phyloP scores from a whole-genome alignment of 1,140 invertebrate species.

The Aphaenogaster rudis region DNA sequence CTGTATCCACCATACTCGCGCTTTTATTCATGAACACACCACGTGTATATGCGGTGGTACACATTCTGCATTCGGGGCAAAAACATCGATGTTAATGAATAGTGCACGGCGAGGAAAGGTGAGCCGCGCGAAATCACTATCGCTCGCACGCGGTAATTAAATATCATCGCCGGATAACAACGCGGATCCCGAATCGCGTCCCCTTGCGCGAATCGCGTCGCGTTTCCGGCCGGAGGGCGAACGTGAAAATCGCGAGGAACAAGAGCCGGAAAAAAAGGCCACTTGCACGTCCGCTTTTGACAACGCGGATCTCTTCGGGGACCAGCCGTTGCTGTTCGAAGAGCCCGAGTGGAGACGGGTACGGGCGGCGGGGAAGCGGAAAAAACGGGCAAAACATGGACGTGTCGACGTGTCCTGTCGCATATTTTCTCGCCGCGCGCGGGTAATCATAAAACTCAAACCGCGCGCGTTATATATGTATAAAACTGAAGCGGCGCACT shows the following conservation, averaged over 20 bases:
- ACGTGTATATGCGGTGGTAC: slow-evolving; percentile 23
- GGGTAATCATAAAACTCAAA: slow-evolving; percentile 77
- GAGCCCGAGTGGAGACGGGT: slow-evolving; percentile 19
- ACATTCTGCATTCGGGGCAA: slow-evolving; percentile 35
- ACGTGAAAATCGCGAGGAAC: slow-evolving; percentile 27
- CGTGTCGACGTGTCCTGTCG: slow-evolving; percentile 61
- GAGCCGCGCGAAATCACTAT: slow-evolving; percentile 1
- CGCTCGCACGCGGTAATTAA: slow-evolving; percentile 38
- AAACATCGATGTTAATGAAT: slow-evolving; percentile 65
- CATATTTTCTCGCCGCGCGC: slow-evolving; percentile 67
- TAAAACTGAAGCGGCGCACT: slow-evolving; percentile 79
- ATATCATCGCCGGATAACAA: slow-evolving; percentile 9
- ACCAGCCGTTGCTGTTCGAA: slow-evolving; percentile 47
- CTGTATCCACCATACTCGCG: slow-evolving; percentile 70
- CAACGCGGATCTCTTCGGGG: slow-evolving; percentile 61
- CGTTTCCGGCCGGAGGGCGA: background rate
- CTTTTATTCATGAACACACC: slow-evolving; percentile 74
- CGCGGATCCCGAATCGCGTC: background rate
- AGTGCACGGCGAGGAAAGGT: slow-evolving; percentile 20
- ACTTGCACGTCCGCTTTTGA: slow-evolving; percentile 50
- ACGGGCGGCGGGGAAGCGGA: background rate
- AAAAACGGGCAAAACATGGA: slow-evolving; percentile 51
- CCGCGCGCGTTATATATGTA: slow-evolving; percentile 71
- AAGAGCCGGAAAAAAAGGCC: background rate
- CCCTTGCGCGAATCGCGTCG: background rate